Conservation (phyloP, 64 coral and sea anemone species). For the Montipora efflorescens region DNA sequence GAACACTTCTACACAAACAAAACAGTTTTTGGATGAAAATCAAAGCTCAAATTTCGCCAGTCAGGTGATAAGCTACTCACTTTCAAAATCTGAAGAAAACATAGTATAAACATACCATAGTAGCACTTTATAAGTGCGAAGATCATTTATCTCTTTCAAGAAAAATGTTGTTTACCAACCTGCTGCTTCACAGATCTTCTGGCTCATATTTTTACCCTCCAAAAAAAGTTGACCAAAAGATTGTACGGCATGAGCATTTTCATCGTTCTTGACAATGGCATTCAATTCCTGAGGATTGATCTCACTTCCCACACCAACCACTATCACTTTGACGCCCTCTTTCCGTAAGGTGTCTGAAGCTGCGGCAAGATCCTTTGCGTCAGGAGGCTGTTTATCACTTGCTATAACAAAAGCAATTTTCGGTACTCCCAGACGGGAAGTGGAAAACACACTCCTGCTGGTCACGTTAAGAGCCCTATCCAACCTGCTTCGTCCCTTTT, state of each 20-base stretch:
- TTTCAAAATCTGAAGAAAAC: too few relatives aligned
- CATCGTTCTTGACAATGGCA: constrained; percentile 6
- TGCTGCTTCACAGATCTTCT: constrained; percentile 16
- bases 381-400: background rate
- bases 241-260: background rate
- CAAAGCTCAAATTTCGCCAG: too few relatives aligned
- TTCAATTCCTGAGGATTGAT: constrained; percentile 5
- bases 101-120: too few relatives aligned
- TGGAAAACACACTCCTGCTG: background rate
- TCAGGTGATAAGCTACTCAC: too few relatives aligned
- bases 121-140: too few relatives aligned
- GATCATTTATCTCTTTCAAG: too few relatives aligned
- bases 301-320: constrained; percentile 35
- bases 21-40: too few relatives aligned
- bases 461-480: constrained; percentile 31
- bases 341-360: background rate
- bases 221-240: constrained; percentile 37
- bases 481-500: background rate
- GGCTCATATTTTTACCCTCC: constrained; percentile 7
- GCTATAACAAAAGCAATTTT: constrained; percentile 11
- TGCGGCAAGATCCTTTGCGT: background rate
- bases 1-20: too few relatives aligned
- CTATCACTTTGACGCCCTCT: constrained; percentile 37
- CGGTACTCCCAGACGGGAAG: background rate
- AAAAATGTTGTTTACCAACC: background rate